Base-by-base conservation (phyloP, 2,888 invertebrate species). In the Linnaemya tessellans region DNA sequence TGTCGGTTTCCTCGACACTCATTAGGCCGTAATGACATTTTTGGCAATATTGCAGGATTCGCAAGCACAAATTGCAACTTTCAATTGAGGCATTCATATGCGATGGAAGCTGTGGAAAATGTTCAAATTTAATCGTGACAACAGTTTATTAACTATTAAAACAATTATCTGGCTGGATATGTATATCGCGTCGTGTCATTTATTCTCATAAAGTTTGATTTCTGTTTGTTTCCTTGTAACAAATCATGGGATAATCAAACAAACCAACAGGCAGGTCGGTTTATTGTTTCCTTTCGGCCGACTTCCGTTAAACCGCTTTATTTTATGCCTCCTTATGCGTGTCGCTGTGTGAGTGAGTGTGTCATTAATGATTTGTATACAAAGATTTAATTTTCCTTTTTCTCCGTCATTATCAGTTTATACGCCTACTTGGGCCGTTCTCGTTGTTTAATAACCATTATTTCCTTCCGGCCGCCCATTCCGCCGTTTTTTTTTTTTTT, bases 241-340 rank as follows among this genome's bases (percentile, higher is more conserved):
- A 56, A 41, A 79, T 74, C 84, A 56, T 85, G 81, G 79, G 79
- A 85, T 82, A 85, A 81, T 85, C 85, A 85, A 85, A 85, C 85
- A 85, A 82, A 79, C 75, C 79, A 68, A 64, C 62, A 22, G 25
- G 68, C 71, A 20, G 11, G 8, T 35, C 25, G 51, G 30, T 15
- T 46, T 70, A 51, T 43, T 62, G 30, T 65, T 51, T 35, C 18
- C 18, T 70, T 11, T 35, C n/a, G 60, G n/a, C 3, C 10, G 43
- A 10, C 11, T 58, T 58, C 54, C 58, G 68, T 79, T 81, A 84
- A 84, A 84, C 78, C 74, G 79, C 85, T 82, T 85, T 54, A 68
- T 79, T 79, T 64, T 58, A 80, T 67, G 51, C 51, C 18, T 20
- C 20, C 64, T 56, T 25, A 20, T 58, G 7, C 13, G 18, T 22